Base-by-base conservation (phyloP, 2,888 invertebrate species). In the Acronicta psi region DNA sequence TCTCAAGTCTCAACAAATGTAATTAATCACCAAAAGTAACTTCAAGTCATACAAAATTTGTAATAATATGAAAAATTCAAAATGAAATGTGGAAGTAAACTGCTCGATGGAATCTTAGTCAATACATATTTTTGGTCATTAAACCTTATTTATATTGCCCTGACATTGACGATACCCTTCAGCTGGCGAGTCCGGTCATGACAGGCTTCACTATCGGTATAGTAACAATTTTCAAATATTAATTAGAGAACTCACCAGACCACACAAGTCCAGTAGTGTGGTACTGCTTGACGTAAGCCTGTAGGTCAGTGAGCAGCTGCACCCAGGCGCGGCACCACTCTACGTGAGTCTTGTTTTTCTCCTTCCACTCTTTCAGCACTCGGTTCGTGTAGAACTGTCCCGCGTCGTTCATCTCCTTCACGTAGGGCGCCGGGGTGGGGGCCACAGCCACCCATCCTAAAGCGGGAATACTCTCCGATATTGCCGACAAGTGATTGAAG, bases 361-460 rank as follows among this genome's bases (percentile, higher is more conserved):
- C 99, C 90, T 99, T 99, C 97, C 97, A 99, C 70, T 99, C 99
- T 91, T 99, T 99, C 60, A 99, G 95, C 37, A 99, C 99, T 68
- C 99, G 96, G 94, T 99, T 99, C 56, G 98, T 97, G 92, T 99
- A 99, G 93, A 99, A 99, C 93, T 98, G 98, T 1, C 99, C 98
- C 10, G 99, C 98, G 88, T 99, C 99, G 79, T 97, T 97, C 98
- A 99, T 99, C 92, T 99, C 99, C 92, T 99, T 99, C 16, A 99
- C 97, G 87, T 98, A 98, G 0, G 99, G 99, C 1, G 97, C 97
- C 0, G 99, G 99, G 0, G 99, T 97, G 2, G 99, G 98, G 18
- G 97, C 92, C 95, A 99, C 96, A 40, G 98, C 96, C 52, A 99
- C 98, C 99, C 99, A 99, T 0, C 93, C 99, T 5, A 99, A 93